phyloP scores from a whole-genome alignment of 64 coral and sea anemone species.

The Stylophora pistillata region DNA sequence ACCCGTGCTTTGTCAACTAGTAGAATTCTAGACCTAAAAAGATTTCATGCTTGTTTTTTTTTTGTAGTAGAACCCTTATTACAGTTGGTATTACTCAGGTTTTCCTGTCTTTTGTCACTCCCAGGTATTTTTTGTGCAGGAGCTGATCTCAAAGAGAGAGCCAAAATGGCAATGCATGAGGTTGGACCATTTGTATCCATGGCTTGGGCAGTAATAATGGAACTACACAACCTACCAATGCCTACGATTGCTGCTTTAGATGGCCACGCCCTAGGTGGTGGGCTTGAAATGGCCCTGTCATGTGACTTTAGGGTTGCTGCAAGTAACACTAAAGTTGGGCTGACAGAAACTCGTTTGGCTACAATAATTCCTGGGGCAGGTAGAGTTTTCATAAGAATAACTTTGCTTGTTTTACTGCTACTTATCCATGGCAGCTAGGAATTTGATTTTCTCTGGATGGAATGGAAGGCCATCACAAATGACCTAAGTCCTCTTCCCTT shows the following conservation, averaged over 20 bases:
- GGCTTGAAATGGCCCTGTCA: conserved; percentile 86
- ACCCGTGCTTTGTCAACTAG: no score
- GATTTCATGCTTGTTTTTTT: no score
- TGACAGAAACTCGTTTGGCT: conserved; percentile 84
- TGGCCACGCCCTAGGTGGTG: conserved; percentile 91
- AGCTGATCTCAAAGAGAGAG: conserved; percentile 96
- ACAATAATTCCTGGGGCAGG: conserved; percentile 97
- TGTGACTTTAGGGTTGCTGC: conserved; percentile 96
- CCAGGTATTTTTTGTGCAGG: conserved; percentile 97
- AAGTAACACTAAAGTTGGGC: conserved; percentile 79
- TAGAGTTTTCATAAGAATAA: not conserved
- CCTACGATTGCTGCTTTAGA: conserved; percentile 95
- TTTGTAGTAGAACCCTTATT: no score
- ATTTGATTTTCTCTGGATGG: no score
- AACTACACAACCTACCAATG: conserved; percentile 84
- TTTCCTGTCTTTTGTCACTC: no score
- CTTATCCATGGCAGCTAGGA: no score
- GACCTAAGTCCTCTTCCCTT: no score
- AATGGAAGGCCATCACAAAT: no score
- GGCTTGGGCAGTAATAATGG: conserved; percentile 62
- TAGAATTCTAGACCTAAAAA: no score
- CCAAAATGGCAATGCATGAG: conserved; percentile 75
- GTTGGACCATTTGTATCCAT: conserved; percentile 86
- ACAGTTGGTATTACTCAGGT: no score
- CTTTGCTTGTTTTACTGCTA: no score